These are phyloP conservation scores for Silurus asotus DNA, from an alignment of 2,113 vertebrate genomes.

Conservation along the genomic window DNA sequence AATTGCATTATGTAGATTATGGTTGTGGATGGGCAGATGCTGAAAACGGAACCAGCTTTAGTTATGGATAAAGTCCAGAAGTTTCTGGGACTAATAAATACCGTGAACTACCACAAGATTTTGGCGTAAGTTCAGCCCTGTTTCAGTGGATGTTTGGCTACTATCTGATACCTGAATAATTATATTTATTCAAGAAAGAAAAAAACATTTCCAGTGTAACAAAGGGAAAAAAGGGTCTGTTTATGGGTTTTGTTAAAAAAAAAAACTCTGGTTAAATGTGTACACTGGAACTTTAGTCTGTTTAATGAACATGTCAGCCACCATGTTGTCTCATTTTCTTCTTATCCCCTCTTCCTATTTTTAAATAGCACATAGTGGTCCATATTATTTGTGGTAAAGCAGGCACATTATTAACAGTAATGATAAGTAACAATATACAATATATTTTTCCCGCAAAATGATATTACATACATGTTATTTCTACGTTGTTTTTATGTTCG, in stretches of 20 bases:
- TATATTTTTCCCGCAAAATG: neutral
- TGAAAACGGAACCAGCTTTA: constrained; percentile 90
- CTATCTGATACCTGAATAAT: neutral
- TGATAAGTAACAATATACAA: no score
- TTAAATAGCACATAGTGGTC: neutral
- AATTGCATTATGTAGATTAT: constrained; percentile 76
- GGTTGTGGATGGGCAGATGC: constrained; percentile 91
- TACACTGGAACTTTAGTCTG: neutral
- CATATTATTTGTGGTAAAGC: neutral
- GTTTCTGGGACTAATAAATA: constrained; percentile 82
- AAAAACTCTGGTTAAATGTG: neutral
- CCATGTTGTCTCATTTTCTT: neutral
- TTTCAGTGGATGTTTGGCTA: neutral
- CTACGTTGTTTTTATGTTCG: neutral
- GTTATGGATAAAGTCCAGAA: constrained; percentile 96
- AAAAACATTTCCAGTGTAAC: neutral
- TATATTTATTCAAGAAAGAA: neutral
- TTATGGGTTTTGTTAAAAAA: neutral
- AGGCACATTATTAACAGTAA: neutral
- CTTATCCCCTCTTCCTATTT: neutral
- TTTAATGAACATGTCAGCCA: neutral
- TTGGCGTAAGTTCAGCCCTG: constrained; percentile 81
- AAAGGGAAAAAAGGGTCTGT: neutral
- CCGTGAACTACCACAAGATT: constrained; percentile 91
- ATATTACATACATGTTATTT: neutral